Evolutionary conservation across 2,797 vertebrate genomes (phyloP), one percentile per base, ranked within the genome.

Genomic region (Decapterus maruadsi): DNA sequence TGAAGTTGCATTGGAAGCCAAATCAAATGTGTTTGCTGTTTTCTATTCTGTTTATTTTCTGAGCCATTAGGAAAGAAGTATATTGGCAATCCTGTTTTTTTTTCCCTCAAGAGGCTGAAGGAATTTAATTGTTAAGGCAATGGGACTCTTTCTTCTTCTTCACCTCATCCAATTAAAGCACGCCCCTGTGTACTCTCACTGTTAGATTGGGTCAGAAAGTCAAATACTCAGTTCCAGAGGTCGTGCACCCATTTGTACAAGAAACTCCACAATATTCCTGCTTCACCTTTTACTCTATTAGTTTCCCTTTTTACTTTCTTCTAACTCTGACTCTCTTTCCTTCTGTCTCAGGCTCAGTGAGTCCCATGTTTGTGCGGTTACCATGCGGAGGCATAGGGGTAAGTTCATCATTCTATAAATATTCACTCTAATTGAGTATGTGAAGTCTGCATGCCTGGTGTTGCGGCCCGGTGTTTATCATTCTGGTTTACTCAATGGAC

Each of bases 311-410:
- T 20, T 8, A 1, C 13, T 46, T 38, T 51, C 69, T 77, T 56
- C 50, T 26, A 20, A 4, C 26, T 70, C 20, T 63, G 7, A 29
- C 4, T 69, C 50, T 71, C 53, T 79, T 55, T 81, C 42, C 74
- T 50, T 79, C 38, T 83, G 6, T 61, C 85, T 53, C 93, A 99
- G 97, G 97, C 92, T 97, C 97, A 0, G 90, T 97, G 66, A 97
- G 96, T 12, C 97, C 97, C 2, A 95, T 98, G 95, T 99, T 99
- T 67, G 97, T 99, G 89, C 95, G 97, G 90, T 96, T 99, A 84
- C 98, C 97, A 19, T 99, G 98, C 6, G 98, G 98, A 72, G 98
- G 98, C 80, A 94, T 99, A 0, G 98, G 98, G 94, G 98, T 99
- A 92, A 98, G 98, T 97, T 17, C 19, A 48, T 84, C 77, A 77